Percentiles rank a stretch among this genome's conserved stretches.
phyloP scores from a whole-genome alignment of 2,888 invertebrate genomes.

The Apotomis turbidana region DNA sequence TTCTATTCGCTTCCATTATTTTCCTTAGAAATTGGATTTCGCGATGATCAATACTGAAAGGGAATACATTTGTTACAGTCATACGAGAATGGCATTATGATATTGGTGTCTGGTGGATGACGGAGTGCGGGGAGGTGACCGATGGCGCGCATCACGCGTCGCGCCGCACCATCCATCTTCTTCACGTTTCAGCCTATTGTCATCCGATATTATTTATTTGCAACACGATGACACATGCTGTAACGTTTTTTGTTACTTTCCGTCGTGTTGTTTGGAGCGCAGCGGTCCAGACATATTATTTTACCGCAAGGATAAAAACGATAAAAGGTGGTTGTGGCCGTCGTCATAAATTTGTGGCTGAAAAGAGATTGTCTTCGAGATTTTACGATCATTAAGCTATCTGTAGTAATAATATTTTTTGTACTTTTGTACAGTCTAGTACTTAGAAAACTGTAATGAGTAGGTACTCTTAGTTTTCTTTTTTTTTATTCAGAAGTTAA shows the following conservation, averaged over 20 bases:
- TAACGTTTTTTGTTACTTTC: not conserved
- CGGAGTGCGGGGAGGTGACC: constrained; percentile 1
- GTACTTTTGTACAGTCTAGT: no score
- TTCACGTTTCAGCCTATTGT: constrained; percentile 20
- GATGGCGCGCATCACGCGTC: not conserved
- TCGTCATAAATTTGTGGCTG: no score
- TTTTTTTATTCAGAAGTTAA: no score
- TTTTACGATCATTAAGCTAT: no score
- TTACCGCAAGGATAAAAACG: no score
- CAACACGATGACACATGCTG: constrained; percentile 15
- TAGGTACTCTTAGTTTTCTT: no score
- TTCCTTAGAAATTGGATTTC: not conserved
- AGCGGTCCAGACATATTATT: no score
- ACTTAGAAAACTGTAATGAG: no score
- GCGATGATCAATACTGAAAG: constrained; percentile 5
- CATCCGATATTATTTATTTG: constrained; percentile 23
- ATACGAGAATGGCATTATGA: constrained; percentile 15
- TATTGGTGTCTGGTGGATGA: constrained; percentile 17
- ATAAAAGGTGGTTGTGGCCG: no score
- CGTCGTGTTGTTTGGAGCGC: no score
- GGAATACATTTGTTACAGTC: constrained; percentile 1
- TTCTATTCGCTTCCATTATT: not conserved
- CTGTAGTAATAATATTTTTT: no score
- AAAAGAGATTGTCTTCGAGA: no score
- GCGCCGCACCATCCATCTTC: constrained; percentile 11